Evolutionary conservation across 2,113 vertebrate genomes (phyloP).

Genomic region (Todiramphus saurophagus): DNA sequence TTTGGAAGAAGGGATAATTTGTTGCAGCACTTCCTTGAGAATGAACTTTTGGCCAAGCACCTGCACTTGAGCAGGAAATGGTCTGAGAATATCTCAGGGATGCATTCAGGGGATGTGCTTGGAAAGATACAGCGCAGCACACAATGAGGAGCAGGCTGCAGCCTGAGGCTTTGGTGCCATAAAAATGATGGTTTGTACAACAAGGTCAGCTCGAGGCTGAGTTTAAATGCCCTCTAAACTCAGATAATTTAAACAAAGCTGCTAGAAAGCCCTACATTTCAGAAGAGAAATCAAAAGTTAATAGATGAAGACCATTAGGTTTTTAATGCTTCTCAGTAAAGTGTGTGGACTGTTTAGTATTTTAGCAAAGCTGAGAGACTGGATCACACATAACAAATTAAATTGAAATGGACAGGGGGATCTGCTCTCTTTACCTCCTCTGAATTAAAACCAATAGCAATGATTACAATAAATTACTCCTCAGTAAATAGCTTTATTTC

Average conservation of each 20-base stretch:
- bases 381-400: background rate
- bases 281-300: background rate
- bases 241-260: conserved; percentile 24
- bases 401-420: background rate
- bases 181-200: background rate
- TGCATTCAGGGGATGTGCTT: background rate
- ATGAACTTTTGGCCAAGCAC: background rate
- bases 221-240: conserved; percentile 1
- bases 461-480: background rate
- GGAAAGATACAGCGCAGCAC: background rate
- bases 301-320: background rate
- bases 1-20: background rate
- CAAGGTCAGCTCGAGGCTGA: conserved; percentile 25
- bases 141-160: background rate
- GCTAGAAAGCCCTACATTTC: background rate
- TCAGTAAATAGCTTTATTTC: background rate
- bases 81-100: background rate
- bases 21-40: background rate
- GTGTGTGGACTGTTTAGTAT: background rate
- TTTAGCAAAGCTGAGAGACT: background rate
- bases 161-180: background rate
- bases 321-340: background rate
- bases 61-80: background rate
- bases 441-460: background rate
- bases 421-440: background rate